phyloP scores from a whole-genome alignment of 92 coral and sea anemone species.

The Parazoanthus darwini region DNA sequence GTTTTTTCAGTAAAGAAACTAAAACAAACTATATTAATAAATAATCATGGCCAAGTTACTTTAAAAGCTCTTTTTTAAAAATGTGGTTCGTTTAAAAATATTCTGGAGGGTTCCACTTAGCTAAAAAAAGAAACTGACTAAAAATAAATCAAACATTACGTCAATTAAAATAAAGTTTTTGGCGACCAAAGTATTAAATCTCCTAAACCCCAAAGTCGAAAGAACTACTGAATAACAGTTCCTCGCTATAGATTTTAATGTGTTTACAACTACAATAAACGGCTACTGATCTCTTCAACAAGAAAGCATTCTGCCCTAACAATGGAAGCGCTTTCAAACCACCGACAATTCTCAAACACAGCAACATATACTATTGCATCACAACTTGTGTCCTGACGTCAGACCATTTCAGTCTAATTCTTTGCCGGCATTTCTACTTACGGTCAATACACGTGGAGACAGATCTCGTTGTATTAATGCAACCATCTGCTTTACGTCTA shows the following conservation, averaged over 20 bases:
- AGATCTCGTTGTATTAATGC: neutral
- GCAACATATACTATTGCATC: neutral
- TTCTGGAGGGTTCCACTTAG: too few relatives aligned
- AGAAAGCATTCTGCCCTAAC: neutral
- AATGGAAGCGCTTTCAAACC: neutral
- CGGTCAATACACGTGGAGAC: constrained; percentile 31
- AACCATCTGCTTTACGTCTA: neutral
- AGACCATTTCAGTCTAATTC: neutral
- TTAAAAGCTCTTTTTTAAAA: neutral
- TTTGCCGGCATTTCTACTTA: neutral
- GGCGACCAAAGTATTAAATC: neutral
- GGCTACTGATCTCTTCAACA: neutral
- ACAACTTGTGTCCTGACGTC: neutral
- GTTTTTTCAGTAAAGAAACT: too few relatives aligned
- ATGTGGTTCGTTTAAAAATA: neutral
- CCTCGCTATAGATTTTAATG: neutral
- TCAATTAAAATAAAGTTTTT: neutral
- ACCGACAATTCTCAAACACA: neutral
- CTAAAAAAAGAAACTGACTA: neutral
- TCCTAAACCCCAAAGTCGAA: too few relatives aligned
- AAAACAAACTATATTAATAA: too few relatives aligned
- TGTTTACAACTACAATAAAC: neutral
- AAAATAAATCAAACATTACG: neutral
- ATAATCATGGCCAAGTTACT: too few relatives aligned
- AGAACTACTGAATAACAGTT: too few relatives aligned